phyloP scores from a whole-genome alignment of 2,888 invertebrate species.

The Tricholauxania praeusta region DNA sequence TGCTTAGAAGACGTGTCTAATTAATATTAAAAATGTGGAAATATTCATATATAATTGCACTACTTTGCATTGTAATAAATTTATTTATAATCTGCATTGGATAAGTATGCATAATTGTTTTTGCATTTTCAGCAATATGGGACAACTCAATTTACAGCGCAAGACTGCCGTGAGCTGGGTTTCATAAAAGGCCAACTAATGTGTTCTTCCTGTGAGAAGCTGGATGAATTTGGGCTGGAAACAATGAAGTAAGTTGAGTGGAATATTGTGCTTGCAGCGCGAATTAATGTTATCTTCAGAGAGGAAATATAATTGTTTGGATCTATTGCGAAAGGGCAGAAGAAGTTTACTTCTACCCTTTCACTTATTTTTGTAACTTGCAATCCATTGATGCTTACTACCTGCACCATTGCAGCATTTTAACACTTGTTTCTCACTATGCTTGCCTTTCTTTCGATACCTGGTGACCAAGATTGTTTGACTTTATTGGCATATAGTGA shows the following conservation, averaged over 20 bases:
- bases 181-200: constrained; percentile 87
- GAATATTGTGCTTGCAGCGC: not conserved
- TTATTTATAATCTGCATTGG: not conserved
- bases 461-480: no score
- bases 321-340: no score
- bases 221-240: constrained; percentile 74
- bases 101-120: not conserved
- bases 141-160: constrained; percentile 75
- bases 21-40: constrained; percentile 34
- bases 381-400: no score
- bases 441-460: no score
- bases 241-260: constrained; percentile 55
- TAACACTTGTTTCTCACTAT: no score
- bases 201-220: constrained; percentile 89
- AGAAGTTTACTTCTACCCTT: no score
- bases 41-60: constrained; percentile 25
- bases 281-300: no score
- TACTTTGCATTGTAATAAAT: constrained; percentile 32
- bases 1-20: not conserved
- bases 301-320: no score
- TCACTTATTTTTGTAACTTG: no score
- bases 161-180: constrained; percentile 88
- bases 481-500: no score
- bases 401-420: no score
- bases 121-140: constrained; percentile 42